Evolutionary conservation across 2,113 vertebrate genomes (phyloP), one percentile per base, ranked within the genome.

Genomic region (Reinhardtius hippoglossoides): DNA sequence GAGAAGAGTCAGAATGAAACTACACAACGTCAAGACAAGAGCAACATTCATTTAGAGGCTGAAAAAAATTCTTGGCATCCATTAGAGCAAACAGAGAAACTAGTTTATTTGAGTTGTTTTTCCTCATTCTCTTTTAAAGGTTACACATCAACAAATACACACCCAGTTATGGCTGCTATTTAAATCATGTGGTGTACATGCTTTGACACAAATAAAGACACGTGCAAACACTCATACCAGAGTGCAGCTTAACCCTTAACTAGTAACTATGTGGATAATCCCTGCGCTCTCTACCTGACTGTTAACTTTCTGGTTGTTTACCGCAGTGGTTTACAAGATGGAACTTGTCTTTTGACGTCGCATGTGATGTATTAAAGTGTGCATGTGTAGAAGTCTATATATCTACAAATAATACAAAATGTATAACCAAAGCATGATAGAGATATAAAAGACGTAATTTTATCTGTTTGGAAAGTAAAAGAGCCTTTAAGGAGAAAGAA

Each of bases 161-260:
- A 65, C 76, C 66, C 63, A 85, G 71, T 69, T 74, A 72, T 61
- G 74, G 56, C 67, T 7, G 58, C 27, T 70, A 71, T 81, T 78
- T 61, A 74, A 79, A 76, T 79, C 87, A 89, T 63, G 84, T 83
- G 82, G 44, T 52, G 60, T 20, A 52, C 1, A 15, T 37, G 59
- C 1, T 10, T 15, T 26, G n/a, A 74, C 80, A 79, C 35, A 76
- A 14, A 44, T 8, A 70, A n/a, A 66, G 31, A 37, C 70, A 78
- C 50, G 15, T 61, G 24, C 64, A 76, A 37, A 67, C 44, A 55
- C 61, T 20, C 60, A 68, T 4, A 26, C 52, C 55, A 56, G 35
- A 37, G 24, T 71, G 69, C 65, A 77, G 61, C 37, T 65, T 78
- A 78, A 79, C 74, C 27, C 44, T 68, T 10, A 67, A 54, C 24